These are phyloP conservation scores for Microvelia longipes DNA, from an alignment of 1,140 invertebrate genomes.

Conservation along the genomic window DNA sequence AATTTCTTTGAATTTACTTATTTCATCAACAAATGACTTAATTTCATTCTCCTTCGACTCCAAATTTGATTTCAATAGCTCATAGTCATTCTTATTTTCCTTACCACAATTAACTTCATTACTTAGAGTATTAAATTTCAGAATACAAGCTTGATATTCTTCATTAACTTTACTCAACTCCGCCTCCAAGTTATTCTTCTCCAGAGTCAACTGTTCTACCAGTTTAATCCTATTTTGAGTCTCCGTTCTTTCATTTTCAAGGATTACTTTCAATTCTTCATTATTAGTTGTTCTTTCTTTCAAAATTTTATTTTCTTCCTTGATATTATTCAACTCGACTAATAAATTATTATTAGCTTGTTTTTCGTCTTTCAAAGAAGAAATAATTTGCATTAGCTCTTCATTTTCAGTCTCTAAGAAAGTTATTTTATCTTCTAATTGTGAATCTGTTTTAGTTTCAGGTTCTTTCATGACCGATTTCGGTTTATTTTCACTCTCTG, in stretches of 20 bases:
- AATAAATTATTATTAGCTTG: not conserved
- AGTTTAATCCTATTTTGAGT: slow-evolving; percentile 21
- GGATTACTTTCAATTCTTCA: not conserved
- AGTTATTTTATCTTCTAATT: slow-evolving; percentile 16
- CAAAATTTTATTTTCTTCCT: slow-evolving; percentile 5
- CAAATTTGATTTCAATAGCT: not conserved
- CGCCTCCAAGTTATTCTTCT: not conserved
- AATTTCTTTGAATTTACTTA: not conserved
- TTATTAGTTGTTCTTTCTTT: slow-evolving; percentile 6
- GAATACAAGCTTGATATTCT: not conserved
- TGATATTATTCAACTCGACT: slow-evolving; percentile 3
- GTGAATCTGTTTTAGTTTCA: not conserved
- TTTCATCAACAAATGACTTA: not conserved
- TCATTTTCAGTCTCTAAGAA: slow-evolving; percentile 16
- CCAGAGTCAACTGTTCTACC: not conserved
- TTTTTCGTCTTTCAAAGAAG: slow-evolving; percentile 8
- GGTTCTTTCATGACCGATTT: slow-evolving; percentile 28
- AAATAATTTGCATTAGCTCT: slow-evolving; percentile 19
- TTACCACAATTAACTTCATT: not conserved
- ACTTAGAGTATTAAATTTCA: not conserved
- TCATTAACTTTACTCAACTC: not conserved
- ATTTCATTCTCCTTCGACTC: not conserved
- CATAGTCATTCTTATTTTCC: not conserved
- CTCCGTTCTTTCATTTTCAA: slow-evolving; percentile 31
- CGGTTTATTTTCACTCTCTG: slow-evolving; percentile 36